Conservation (phyloP, 2,888 invertebrate species). For the Miltochrista miniata region DNA sequence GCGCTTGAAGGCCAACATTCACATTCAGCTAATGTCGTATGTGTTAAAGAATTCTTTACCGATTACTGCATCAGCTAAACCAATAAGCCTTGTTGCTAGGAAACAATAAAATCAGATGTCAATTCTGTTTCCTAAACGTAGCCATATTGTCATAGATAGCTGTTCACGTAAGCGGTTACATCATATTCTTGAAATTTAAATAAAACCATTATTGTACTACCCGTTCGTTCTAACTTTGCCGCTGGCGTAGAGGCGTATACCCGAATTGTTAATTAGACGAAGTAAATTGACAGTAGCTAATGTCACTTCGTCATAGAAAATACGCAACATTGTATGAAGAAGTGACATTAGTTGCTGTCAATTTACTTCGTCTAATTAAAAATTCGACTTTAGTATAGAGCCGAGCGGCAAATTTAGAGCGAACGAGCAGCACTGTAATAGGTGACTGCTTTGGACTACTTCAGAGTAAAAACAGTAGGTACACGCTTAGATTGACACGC, state of each 20-base stretch:
- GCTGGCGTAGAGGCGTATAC: too few species aligned
- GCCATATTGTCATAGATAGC: constrained; percentile 12
- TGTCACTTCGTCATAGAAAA: too few species aligned
- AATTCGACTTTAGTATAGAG: too few species aligned
- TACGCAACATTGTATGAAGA: too few species aligned
- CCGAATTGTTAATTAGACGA: too few species aligned
- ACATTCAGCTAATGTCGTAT: constrained; percentile 52
- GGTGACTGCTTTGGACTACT: neutral
- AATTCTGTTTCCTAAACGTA: constrained; percentile 15
- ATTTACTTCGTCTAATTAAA: too few species aligned
- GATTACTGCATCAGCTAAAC: constrained; percentile 53
- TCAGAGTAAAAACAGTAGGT: neutral
- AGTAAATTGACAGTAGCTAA: too few species aligned
- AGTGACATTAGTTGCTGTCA: too few species aligned
- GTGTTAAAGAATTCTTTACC: constrained; percentile 56
- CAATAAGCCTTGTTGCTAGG: constrained; percentile 9
- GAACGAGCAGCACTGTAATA: neutral
- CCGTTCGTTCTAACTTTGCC: too few species aligned
- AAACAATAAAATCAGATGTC: constrained; percentile 15
- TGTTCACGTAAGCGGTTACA: constrained; percentile 18
- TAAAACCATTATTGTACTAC: too few species aligned
- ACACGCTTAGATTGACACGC: neutral
- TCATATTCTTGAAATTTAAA: constrained; percentile 10
- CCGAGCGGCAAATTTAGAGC: too few species aligned
- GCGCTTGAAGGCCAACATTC: constrained; percentile 59